Conservation (phyloP, 2,888 invertebrate genomes). For the Dasysyrphus tricinctus region DNA sequence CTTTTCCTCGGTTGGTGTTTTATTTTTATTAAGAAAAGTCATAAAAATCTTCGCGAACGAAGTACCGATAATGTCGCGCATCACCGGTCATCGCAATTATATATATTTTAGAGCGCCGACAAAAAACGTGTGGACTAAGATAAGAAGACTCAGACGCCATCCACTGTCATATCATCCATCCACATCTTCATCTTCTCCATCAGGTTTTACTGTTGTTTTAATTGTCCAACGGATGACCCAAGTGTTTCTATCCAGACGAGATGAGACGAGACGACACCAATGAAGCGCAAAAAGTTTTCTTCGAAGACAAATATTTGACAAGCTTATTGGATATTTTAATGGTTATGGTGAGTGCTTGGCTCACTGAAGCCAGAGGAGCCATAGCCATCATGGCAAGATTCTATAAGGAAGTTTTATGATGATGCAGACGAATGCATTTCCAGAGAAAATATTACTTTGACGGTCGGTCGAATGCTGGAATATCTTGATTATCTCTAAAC, state of each 20-base stretch:
- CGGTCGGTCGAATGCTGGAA: constrained; percentile 38
- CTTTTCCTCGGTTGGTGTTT: constrained; percentile 38
- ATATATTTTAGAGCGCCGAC: constrained; percentile 35
- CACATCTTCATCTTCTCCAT: not conserved
- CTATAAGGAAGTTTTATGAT: constrained; percentile 47
- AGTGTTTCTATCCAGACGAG: not conserved
- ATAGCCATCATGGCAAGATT: not conserved
- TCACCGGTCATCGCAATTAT: constrained; percentile 51
- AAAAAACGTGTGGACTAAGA: constrained; percentile 15
- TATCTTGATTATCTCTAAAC: constrained; percentile 54
- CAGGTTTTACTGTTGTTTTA: constrained; percentile 51
- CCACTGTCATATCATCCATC: not conserved
- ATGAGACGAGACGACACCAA: not conserved
- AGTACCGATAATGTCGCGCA: constrained; percentile 58
- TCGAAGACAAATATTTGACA: constrained; percentile 69
- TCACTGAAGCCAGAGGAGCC: too few species aligned
- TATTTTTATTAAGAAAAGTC: constrained; percentile 66
- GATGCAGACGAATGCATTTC: constrained; percentile 60
- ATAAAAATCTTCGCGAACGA: constrained; percentile 54
- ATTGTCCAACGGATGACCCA: constrained; percentile 53
- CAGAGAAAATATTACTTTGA: constrained; percentile 65
- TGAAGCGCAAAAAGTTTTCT: constrained; percentile 36
- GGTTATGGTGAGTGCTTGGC: constrained; percentile 24
- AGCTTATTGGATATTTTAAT: constrained; percentile 68
- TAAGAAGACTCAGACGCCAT: not conserved